These are phyloP conservation scores for Cichladusa arquata DNA, from an alignment of 2,113 vertebrate genomes.

Conservation along the genomic window DNA sequence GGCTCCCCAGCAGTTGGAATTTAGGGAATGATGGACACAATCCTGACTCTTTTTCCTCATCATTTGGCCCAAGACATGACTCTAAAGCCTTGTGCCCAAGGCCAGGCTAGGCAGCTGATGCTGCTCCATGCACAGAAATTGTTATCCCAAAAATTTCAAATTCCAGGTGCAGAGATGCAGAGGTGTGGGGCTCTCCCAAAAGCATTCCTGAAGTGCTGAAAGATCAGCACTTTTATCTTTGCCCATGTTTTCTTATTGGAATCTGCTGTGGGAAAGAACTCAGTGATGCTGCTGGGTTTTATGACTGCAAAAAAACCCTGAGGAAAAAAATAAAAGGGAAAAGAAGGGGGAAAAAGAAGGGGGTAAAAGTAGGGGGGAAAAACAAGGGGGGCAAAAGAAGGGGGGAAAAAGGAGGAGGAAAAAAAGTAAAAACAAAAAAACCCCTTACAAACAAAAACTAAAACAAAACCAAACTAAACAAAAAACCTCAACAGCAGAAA, in stretches of 20 bases:
- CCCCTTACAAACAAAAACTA: background rate
- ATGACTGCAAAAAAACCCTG: background rate
- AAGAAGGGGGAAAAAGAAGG: background rate
- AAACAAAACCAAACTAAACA: background rate
- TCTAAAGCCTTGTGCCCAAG: background rate
- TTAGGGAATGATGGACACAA: background rate
- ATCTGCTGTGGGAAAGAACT: background rate
- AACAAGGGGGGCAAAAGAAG: too few relatives aligned
- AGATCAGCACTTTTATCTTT: background rate
- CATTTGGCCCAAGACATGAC: background rate
- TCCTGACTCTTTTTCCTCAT: background rate
- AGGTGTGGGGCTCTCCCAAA: background rate
- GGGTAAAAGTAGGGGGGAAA: too few relatives aligned
- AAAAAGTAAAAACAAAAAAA: background rate
- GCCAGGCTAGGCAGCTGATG: background rate
- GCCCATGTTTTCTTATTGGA: background rate
- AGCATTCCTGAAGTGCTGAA: background rate
- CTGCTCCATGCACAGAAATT: background rate
- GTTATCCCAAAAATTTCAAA: background rate
- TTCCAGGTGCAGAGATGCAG: background rate
- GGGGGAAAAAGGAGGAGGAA: too few relatives aligned
- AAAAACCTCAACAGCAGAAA: background rate
- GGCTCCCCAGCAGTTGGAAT: background rate
- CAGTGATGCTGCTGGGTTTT: background rate
- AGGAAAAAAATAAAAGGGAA: too few relatives aligned